A percentile compares a stretch with the other conserved stretches of the same genome.
Conservation (phyloP, 92 coral and sea anemone species). For the Hydrozoanthus gracilis region DNA sequence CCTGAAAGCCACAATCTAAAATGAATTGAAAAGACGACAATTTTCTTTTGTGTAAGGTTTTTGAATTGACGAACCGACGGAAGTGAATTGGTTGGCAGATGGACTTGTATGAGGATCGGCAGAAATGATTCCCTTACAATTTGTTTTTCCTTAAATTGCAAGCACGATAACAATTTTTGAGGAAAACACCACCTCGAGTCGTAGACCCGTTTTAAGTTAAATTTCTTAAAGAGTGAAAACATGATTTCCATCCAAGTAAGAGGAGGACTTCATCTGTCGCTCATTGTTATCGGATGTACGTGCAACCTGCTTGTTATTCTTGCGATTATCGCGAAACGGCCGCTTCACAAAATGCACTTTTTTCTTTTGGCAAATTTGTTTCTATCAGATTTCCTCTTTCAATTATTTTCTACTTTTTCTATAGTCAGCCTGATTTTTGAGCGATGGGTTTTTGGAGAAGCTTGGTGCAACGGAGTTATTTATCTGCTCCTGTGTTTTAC, state of each 20-base stretch:
- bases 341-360: slow-evolving; percentile 1
- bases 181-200: too few relatives aligned
- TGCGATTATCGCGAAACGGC: not conserved
- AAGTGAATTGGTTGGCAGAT: too few relatives aligned
- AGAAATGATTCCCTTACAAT: too few relatives aligned
- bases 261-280: not conserved
- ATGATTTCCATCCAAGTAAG: not conserved
- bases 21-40: too few relatives aligned
- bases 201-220: too few relatives aligned
- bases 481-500: not conserved
- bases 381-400: not conserved
- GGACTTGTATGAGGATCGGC: too few relatives aligned
- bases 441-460: not conserved
- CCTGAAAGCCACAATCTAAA: too few relatives aligned
- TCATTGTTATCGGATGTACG: not conserved
- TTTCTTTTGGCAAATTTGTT: slow-evolving; percentile 17
- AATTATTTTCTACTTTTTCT: not conserved
- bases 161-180: too few relatives aligned
- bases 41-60: too few relatives aligned
- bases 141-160: too few relatives aligned
- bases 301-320: not conserved
- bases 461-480: not conserved
- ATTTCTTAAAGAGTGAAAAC: not conserved
- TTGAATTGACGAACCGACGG: too few relatives aligned
- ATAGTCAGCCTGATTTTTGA: not conserved